Evolutionary conservation across 2,113 vertebrate species (phyloP), one percentile per base, ranked within the genome.

Genomic region (Nothocercus nigrocapillus): DNA sequence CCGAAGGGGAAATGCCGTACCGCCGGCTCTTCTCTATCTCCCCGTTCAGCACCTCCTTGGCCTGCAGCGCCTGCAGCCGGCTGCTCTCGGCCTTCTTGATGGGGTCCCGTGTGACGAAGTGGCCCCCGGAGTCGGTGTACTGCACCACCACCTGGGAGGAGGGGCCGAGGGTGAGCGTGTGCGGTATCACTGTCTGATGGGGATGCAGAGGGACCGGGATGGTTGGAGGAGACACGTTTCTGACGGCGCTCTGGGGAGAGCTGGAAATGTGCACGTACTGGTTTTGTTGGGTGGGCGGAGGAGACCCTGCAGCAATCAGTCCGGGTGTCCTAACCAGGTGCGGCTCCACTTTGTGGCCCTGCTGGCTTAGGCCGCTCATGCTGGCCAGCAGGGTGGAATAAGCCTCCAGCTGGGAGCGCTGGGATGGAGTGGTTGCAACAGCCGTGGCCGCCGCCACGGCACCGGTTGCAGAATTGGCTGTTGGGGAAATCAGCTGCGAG

Each of bases 181-280:
- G 99, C 1, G 99, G 99, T 88, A 99, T 98, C 97, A 98, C 98
- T 6, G 99, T 94, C 69, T 98, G 97, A 91, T 99, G 99, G 30
- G 98, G 97, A 95, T 99, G 98, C 90, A 99, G 94, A 94, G 99
- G 98, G 68, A 98, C 98, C 0, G 98, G 98, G 97, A 99, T 94
- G 96, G 98, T 92, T 59, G 99, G 98, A 73, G 98, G 98, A 28
- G 99, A 98, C 82, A 98, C 96, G 7, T 98, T 97, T 95, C 98
- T 98, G 84, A 98, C 97, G 1, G 97, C 91, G 94, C 98, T 98
- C 93, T 99, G 98, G 17, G 99, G 98, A 36, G 99, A 98, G 94
- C 98, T 97, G 96, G 99, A 98, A 95, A 99, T 98, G 86, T 99
- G 99, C 90, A 99, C 98, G 56, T 99, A 99, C 94, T 99, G 99